Evolutionary conservation across 2,113 vertebrate species (phyloP), one percentile per base, ranked within the genome.

Genomic region (Xerus inauris): DNA sequence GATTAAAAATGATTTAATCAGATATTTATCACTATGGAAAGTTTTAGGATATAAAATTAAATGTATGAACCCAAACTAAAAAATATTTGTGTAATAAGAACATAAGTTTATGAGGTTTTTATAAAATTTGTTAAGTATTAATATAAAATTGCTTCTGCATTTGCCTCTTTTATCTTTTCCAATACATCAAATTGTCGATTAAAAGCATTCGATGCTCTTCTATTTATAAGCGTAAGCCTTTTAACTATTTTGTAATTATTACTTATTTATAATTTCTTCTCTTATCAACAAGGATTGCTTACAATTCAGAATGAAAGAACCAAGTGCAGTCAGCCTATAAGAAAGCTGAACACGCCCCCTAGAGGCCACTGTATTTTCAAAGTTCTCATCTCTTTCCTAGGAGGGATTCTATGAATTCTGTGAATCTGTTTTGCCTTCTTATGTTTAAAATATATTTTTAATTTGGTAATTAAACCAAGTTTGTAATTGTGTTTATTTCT

Each of bases 281-380:
- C 12, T 28, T 86, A 38, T 90, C 45, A 42, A 42, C 35, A 30
- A 88, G 38, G 24, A 8, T 32, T n/a, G 3, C 51, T 54, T 84
- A 59, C n/a, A 87, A 35, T 1, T 76, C 51, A 47, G 94, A 91
- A 81, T 2, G 35, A 72, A 26, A 62, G 12, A 89, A 76, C 17
- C 24, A 38, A 87, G 14, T 9, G 28, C 22, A 8, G 2, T 40
- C 47, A 1, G 42, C 24, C 47, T 45, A 75, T 94, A 64, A 79
- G 84, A 85, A 83, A 71, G 86, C n/a, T 40, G 4, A 94, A 3
- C 24, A 5, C 30, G 89, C 93, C 91, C 26, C 73, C 97, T 96
- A 94, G 91, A 83, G 96, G 88, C 20, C 69, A 40, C 6, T 6
- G 3, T 32, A 10, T 16, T 40, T 76, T 54, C 62, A 38, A 89